Evolutionary conservation across 2,113 vertebrate species (phyloP), one percentile per base, ranked within the genome.

Genomic region (Oreochromis spilurus): DNA sequence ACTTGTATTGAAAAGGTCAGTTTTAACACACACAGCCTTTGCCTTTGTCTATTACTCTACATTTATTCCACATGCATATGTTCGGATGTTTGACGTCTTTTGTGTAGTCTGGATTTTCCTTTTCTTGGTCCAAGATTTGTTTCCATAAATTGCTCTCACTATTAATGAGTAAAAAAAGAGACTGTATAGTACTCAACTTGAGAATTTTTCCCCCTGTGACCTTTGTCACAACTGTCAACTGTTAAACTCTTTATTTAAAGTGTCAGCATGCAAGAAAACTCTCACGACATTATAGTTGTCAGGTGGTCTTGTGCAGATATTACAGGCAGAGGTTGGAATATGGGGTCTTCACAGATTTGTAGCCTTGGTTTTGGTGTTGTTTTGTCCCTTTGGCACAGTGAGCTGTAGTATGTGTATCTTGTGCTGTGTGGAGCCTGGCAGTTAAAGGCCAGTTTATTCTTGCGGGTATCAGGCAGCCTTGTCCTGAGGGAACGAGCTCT

Each of bases 361-460:
- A 78, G 85, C 83, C 60, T 70, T 89, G 87, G 52, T 81, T 77
- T 29, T 80, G 82, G 83, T 88, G 84, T 83, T 86, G 82, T 88
- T 88, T 65, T 29, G 84, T 90, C 87, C 82, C 88, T 80, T 79
- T 75, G 81, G 92, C 85, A 85, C 88, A 88, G 82, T 55, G 75
- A 90, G 90, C 89, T 86, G 89, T 84, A 87, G 57, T 82, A 65
- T 55, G 80, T 87, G 85, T 94, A 58, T 94, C 80, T 89, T 81
- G 55, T 84, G 88, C 94, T 83, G 81, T 83, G 86, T 55, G 75
- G 83, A 92, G 91, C 85, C 86, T 57, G 86, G 85, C 88, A 93
- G 92, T 93, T 94, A 95, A 96, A 96, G 95, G 95, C 95, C 93
- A 93, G 94, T 95, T 93, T 92, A 95, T 94, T 95, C 95, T 95